phyloP scores from a whole-genome alignment of 2,113 vertebrate species.

The Menura novaehollandiae region DNA sequence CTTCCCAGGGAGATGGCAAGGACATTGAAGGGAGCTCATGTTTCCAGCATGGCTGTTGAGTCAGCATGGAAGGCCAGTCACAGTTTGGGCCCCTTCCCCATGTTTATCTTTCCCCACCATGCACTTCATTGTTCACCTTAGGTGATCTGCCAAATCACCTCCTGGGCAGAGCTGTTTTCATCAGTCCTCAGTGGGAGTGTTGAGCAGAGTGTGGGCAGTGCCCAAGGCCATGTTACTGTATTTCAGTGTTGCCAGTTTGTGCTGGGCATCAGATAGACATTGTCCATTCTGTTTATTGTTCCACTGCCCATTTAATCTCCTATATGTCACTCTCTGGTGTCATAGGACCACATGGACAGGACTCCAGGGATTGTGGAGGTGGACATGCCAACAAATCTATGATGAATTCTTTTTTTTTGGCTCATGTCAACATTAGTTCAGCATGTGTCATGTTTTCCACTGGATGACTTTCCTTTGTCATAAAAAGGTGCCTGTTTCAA shows the following conservation, averaged over 20 bases:
- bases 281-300: neutral
- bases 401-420: neutral
- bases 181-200: neutral
- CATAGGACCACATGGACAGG: neutral
- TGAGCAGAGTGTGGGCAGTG: neutral
- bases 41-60: neutral
- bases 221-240: neutral
- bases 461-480: neutral
- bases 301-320: neutral
- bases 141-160: neutral
- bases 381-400: neutral
- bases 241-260: neutral
- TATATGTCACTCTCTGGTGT: neutral
- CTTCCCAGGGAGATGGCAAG: neutral
- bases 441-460: neutral
- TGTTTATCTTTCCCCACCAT: neutral
- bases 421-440: neutral
- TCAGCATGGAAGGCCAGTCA: neutral
- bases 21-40: neutral
- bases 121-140: neutral
- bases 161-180: neutral
- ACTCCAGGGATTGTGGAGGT: neutral
- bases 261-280: neutral
- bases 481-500: neutral
- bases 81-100: neutral